Conservation (phyloP, 1,140 invertebrate genomes). For the Archegozetes longisetosus region DNA sequence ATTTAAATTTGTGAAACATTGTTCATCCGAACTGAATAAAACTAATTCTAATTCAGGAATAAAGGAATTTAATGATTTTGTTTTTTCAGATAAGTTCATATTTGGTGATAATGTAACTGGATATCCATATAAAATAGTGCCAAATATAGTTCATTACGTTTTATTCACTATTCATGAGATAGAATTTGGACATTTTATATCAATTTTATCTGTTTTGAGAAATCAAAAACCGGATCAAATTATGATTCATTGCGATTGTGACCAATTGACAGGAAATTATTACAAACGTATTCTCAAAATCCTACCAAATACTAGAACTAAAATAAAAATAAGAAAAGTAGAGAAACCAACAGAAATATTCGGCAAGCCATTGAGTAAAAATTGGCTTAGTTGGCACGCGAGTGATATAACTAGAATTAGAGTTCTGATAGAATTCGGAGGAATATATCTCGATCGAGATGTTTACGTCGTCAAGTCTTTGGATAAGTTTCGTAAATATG, state of each 20-base stretch:
- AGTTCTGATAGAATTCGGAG: constrained; percentile 27
- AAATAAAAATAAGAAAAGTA: too few relatives aligned
- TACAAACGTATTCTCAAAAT: constrained; percentile 19
- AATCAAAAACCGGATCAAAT: constrained; percentile 24
- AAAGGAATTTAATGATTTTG: too few relatives aligned
- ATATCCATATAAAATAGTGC: too few relatives aligned
- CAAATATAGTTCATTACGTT: constrained; percentile 24
- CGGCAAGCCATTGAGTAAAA: constrained; percentile 22
- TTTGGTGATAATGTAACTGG: too few relatives aligned
- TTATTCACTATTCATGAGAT: constrained; percentile 20
- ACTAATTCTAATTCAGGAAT: too few relatives aligned
- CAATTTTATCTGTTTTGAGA: constrained; percentile 21
- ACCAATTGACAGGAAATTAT: constrained; percentile 21
- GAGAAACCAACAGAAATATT: constrained; percentile 11
- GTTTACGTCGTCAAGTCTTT: constrained; percentile 28
- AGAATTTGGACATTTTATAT: constrained; percentile 24
- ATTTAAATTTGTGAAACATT: too few relatives aligned
- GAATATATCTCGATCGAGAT: constrained; percentile 32
- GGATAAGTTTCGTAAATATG: too few relatives aligned
- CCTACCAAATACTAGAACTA: constrained; percentile 14
- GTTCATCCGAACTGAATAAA: too few relatives aligned
- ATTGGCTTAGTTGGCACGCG: constrained; percentile 26
- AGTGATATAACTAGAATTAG: constrained; percentile 29
- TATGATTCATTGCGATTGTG: constrained; percentile 24
- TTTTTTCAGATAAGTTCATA: too few relatives aligned